A percentile compares a stretch with the other conserved stretches of the same genome.
phyloP scores from a whole-genome alignment of 1,140 invertebrate species.

The Bathynomus jamesi region DNA sequence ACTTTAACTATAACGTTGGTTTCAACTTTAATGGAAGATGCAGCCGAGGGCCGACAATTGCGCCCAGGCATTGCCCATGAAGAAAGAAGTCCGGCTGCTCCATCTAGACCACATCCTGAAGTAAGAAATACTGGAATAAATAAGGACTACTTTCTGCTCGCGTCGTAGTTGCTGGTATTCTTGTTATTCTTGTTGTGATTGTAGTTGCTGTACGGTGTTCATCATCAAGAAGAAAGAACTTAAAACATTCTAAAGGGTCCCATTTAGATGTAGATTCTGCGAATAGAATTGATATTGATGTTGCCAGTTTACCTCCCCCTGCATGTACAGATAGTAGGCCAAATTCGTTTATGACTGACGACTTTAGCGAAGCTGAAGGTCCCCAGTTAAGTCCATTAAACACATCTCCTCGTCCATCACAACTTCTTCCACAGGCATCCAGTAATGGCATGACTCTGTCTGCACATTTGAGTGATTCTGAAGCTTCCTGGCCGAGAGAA shows the following conservation, averaged over 20 bases:
- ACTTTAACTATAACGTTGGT: conserved; percentile 53
- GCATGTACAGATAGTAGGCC: conserved; percentile 33
- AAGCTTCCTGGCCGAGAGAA: conserved; percentile 45
- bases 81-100: conserved; percentile 33
- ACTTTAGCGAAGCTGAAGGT: conserved; percentile 45
- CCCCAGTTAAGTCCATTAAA: conserved; percentile 37
- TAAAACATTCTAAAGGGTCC: conserved; percentile 45
- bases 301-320: conserved; percentile 38
- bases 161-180: conserved; percentile 60
- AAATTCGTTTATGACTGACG: conserved; percentile 43
- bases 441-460: conserved; percentile 59
- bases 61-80: conserved; percentile 48
- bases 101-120: conserved; percentile 43
- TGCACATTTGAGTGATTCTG: conserved; percentile 55
- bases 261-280: background rate
- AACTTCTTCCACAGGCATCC: conserved; percentile 38
- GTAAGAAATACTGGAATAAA: conserved; percentile 53
- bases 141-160: conserved; percentile 56
- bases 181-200: conserved; percentile 58
- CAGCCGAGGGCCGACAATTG: conserved; percentile 14
- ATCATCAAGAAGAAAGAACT: conserved; percentile 46
- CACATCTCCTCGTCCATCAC: conserved; percentile 25
- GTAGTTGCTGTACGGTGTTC: conserved; percentile 61
- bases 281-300: conserved; percentile 33
- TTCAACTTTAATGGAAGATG: conserved; percentile 12